Percentiles rank a stretch among this genome's conserved stretches.
These are phyloP conservation scores for Phenganax stokvisi DNA, from an alignment of 92 coral and sea anemone species.

Conservation along the genomic window DNA sequence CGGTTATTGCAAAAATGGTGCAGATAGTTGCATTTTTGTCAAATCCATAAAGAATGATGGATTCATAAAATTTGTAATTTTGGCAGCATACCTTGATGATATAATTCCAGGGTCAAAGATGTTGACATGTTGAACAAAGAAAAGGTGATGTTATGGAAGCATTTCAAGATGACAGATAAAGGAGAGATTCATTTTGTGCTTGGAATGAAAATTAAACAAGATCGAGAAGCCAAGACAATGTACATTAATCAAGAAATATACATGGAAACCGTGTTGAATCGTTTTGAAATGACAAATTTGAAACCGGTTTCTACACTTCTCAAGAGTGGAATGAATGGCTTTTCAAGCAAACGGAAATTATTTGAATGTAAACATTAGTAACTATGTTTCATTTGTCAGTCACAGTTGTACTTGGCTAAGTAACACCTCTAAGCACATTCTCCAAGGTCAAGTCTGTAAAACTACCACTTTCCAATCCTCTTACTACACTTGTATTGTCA, in stretches of 20 bases:
- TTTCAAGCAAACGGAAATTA: no score
- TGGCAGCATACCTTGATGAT: neutral
- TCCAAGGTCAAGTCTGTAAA: no score
- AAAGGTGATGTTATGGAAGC: neutral
- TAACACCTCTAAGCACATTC: no score
- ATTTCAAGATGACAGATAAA: slow-evolving; percentile 8
- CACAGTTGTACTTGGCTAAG: no score
- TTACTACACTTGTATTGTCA: no score
- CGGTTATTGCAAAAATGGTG: slow-evolving; percentile 21
- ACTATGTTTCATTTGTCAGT: no score
- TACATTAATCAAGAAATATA: slow-evolving; percentile 6
- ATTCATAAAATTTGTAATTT: neutral
- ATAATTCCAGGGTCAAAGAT: slow-evolving; percentile 4
- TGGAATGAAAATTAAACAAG: slow-evolving; percentile 2
- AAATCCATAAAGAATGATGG: slow-evolving; percentile 3
- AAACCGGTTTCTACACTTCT: no score
- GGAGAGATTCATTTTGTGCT: slow-evolving; percentile 13
- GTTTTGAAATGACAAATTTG: no score
- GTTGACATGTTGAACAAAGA: neutral
- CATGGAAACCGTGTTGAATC: neutral
- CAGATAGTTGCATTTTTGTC: slow-evolving; percentile 29
- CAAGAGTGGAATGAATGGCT: no score
- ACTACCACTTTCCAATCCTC: no score
- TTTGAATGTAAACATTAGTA: no score
- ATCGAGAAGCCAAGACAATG: neutral